Conservation (phyloP, 2,113 vertebrate genomes). For the Sialia sialis region DNA sequence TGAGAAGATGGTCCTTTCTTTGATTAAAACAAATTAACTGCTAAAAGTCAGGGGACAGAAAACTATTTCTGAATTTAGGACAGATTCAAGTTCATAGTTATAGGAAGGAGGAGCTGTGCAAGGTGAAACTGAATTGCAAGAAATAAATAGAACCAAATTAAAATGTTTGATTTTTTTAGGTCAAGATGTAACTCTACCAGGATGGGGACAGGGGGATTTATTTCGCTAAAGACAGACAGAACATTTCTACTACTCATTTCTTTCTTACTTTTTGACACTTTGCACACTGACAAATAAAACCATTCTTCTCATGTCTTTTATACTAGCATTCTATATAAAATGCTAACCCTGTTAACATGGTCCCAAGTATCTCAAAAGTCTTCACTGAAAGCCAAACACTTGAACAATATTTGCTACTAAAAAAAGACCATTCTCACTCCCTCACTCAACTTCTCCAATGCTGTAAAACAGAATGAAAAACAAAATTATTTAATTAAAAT, state of each 20-base stretch:
- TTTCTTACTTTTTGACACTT: not conserved
- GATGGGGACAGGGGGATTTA: rapidly evolving
- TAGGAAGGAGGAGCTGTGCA: not conserved
- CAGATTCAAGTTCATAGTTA: not conserved
- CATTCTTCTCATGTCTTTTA: not conserved
- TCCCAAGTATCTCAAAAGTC: not conserved
- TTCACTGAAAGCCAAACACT: not conserved
- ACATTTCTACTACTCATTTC: not conserved
- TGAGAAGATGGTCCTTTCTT: not conserved
- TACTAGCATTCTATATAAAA: not conserved
- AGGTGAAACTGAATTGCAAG: not conserved
- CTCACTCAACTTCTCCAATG: not conserved
- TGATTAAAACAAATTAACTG: not conserved
- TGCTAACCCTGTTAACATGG: rapidly evolving
- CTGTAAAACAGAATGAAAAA: not conserved
- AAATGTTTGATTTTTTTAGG: not conserved
- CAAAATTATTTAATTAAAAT: not conserved
- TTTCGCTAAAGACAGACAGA: not conserved
- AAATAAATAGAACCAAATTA: not conserved
- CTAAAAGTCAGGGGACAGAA: not conserved
- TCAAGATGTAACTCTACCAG: not conserved
- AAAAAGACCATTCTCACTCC: not conserved
- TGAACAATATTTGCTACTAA: not conserved
- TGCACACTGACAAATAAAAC: not conserved
- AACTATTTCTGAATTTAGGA: conserved; percentile 17